Evolutionary conservation across 2,797 vertebrate genomes (phyloP), one percentile per base, ranked within the genome.

Genomic region (Amphiprion clarkii): DNA sequence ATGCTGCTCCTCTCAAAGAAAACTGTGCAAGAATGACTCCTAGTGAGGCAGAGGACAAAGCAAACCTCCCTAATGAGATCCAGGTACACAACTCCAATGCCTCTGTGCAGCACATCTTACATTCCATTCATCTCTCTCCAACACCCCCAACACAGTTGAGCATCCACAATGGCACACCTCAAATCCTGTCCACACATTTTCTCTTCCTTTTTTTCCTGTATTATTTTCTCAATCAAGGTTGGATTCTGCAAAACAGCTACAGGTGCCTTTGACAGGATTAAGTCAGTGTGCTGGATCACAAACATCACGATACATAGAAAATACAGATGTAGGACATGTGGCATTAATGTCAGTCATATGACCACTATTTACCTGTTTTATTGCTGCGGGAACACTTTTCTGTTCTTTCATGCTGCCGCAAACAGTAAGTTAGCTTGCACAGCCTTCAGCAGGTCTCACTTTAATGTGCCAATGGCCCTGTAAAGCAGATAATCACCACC

Each of bases 401-500:
- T 69, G 59, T 64, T 71, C 72, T 78, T 90, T 90, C 59, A 74
- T 76, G 75, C 60, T 49, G 65, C 57, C 80, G 66, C 72, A 81
- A 89, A 84, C 78, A 77, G 74, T 51, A 76, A 7, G 33, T 36
- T 10, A 8, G 67, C 72, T 87, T 67, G 67, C 33, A 55, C 70
- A 67, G 74, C 73, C 83, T 86, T 81, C 66, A 81, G 81, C 76
- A 39, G 55, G 79, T 73, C 87, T 82, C n/a, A 44, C 72, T 84
- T 86, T 87, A 87, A 90, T 80, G 84, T 88, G 83, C 79, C 87
- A 74, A 73, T 82, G 81, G 84, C 79, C 75, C 79, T 69, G 85
- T 86, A 83, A 89, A 91, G 82, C 87, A 88, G 85, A 91, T 87
- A 90, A 92, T 90, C 88, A 87, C 79, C 69, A 67, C 60, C 39